A percentile compares a stretch with the other conserved stretches of the same genome.
Conservation (phyloP, 2,797 vertebrate species). For the Cuculus canorus region DNA sequence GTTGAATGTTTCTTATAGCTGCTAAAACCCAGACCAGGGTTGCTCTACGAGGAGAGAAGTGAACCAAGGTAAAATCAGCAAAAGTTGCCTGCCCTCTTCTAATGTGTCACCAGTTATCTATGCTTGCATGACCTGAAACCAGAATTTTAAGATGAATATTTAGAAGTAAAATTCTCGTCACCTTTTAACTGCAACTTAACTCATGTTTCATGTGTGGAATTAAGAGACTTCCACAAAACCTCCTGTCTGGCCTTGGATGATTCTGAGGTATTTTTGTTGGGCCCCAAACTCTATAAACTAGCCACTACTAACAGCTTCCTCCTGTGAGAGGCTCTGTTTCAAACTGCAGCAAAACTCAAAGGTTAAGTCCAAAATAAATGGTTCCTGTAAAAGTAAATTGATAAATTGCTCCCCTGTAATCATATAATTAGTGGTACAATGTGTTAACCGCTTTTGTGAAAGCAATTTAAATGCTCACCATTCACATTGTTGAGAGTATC, state of each 20-base stretch:
- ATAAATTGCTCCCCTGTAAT: slow-evolving; percentile 61
- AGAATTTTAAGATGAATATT: background rate
- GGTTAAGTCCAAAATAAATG: slow-evolving; percentile 68
- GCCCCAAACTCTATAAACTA: slow-evolving; percentile 60
- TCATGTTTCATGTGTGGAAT: slow-evolving; percentile 3
- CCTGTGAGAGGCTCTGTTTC: slow-evolving; percentile 57
- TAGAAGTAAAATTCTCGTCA: slow-evolving; percentile 22
- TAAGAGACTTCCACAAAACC: slow-evolving; percentile 47
- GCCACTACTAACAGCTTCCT: slow-evolving; percentile 59
- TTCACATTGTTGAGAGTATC: slow-evolving; percentile 47
- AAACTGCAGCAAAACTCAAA: slow-evolving; percentile 53
- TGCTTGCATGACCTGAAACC: background rate
- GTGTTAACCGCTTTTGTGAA: slow-evolving; percentile 63
- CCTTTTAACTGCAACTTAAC: background rate
- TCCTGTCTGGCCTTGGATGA: slow-evolving; percentile 37
- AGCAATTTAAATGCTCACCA: slow-evolving; percentile 44
- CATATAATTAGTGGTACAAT: slow-evolving; percentile 61
- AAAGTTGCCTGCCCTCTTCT: background rate
- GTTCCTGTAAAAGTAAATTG: slow-evolving; percentile 57
- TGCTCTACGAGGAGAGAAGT: background rate
- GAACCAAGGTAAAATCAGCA: background rate
- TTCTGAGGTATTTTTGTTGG: slow-evolving; percentile 74
- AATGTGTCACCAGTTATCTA: background rate
- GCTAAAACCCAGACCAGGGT: background rate
- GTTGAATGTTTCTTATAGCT: background rate